Percentiles rank a stretch among this genome's conserved stretches.
phyloP scores from a whole-genome alignment of 2,888 invertebrate genomes.

The Lamellibrachia columna region DNA sequence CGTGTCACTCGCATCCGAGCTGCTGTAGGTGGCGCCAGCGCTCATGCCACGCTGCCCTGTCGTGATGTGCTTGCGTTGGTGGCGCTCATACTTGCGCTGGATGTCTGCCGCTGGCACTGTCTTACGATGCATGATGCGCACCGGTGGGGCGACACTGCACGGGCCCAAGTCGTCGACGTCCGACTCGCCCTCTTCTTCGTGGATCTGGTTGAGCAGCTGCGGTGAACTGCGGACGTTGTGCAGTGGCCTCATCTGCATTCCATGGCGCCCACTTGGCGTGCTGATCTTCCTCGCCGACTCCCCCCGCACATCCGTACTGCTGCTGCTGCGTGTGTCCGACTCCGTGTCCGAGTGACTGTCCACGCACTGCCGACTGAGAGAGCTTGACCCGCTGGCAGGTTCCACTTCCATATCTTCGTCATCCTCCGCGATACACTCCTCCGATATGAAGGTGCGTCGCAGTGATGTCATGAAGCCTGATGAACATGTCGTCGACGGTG shows the following conservation, averaged over 20 bases:
- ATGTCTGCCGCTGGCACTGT: slow-evolving; percentile 62
- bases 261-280: slow-evolving; percentile 41
- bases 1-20: slow-evolving; percentile 89
- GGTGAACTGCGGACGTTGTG: slow-evolving; percentile 68
- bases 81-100: slow-evolving; percentile 62
- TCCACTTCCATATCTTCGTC: slow-evolving; percentile 49
- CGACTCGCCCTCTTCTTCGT: slow-evolving; percentile 75
- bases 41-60: slow-evolving; percentile 70
- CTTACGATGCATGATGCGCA: slow-evolving; percentile 63
- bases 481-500: neutral
- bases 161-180: slow-evolving; percentile 58
- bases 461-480: neutral
- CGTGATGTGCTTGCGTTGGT: slow-evolving; percentile 66
- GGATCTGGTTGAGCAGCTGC: slow-evolving; percentile 75
- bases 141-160: slow-evolving; percentile 47
- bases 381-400: neutral
- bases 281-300: slow-evolving; percentile 21
- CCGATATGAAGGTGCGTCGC: neutral
- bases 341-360: slow-evolving; percentile 37
- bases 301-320: slow-evolving; percentile 24
- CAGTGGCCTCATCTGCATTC: slow-evolving; percentile 59
- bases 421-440: slow-evolving; percentile 90
- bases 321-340: slow-evolving; percentile 28
- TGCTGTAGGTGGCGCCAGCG: slow-evolving; percentile 80
- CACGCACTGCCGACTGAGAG: neutral